These are phyloP conservation scores for Antechinus stuartii DNA, from an alignment of 2,113 vertebrate species.

Conservation along the genomic window DNA sequence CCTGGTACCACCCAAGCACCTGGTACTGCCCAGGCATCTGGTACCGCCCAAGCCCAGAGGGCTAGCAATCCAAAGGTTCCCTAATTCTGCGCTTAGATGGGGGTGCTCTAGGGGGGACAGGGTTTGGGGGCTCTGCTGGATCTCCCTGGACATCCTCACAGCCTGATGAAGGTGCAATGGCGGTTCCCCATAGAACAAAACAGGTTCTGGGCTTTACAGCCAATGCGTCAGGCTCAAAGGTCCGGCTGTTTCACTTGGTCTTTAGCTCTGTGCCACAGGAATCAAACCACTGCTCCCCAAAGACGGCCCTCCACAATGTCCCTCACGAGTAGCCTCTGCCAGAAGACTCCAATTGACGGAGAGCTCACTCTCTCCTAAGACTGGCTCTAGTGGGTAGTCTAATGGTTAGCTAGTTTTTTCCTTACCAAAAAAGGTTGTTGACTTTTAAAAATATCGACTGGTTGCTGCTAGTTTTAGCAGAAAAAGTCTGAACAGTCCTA, in stretches of 20 bases:
- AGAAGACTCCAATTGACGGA: not conserved
- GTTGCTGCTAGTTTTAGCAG: not conserved
- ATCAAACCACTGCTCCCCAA: not conserved
- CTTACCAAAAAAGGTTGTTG: not conserved
- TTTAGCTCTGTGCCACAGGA: too few relatives aligned
- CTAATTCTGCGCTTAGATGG: not conserved
- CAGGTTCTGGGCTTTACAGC: not conserved
- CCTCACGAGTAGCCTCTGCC: not conserved
- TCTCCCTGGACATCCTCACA: not conserved
- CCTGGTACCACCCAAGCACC: too few relatives aligned
- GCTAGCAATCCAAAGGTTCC: not conserved
- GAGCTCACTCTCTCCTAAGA: not conserved
- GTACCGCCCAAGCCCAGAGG: not conserved
- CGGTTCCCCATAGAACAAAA: not conserved
- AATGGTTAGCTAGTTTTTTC: not conserved
- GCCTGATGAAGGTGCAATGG: not conserved
- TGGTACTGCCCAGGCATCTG: too few relatives aligned
- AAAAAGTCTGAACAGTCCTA: not conserved
- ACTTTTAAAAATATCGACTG: not conserved
- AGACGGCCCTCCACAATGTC: not conserved
- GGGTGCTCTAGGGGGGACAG: not conserved
- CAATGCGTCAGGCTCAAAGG: not conserved
- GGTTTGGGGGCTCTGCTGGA: not conserved
- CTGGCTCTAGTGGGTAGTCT: not conserved
- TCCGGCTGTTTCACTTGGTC: not conserved